Base-by-base conservation (phyloP, 2,113 vertebrate species). In the Mustela lutreola region DNA sequence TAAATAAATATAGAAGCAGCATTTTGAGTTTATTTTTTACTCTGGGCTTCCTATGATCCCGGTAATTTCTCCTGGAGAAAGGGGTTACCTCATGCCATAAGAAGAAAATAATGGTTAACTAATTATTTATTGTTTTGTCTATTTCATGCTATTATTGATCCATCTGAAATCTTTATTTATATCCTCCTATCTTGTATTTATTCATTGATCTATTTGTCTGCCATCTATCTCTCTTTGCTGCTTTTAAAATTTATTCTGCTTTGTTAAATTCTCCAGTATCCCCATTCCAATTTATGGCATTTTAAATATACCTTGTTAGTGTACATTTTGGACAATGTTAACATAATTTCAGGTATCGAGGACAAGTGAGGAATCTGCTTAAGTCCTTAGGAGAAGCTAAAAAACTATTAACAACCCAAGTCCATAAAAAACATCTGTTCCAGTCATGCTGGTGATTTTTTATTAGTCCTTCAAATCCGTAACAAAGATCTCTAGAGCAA, bases 341-440 rank as follows among this genome's bases (percentile, higher is more conserved):
- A 99, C 98, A 99, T 99, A 97, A 98, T 98, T 97, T 99, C 97
- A 98, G 98, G 98, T 99, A 99, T 98, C 98, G 98, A 99, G 98
- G 92, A 98, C 98, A 98, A 99, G 98, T 92, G 94, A 98, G 88
- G 75, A 98, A 98, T 98, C 97, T 98, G 98, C 91, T 98, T 97
- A 99, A 98, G 98, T 98, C 98, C 98, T 99, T 98, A 98, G 98
- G 98, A 99, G 98, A 98, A 98, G 98, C 97, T 99, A 98, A 98
- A 98, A 98, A 98, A 98, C 98, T 97, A 98, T 98, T 98, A 99
- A 98, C 98, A 99, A 98, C 97, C 97, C 0, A 79, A 98, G 99
- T 99, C 98, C 98, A 98, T 99, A 98, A 98, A 99, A 99, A 99
- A 98, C 98, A 99, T 99, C 99, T 99, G 99, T 99, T 99, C 98